phyloP scores from a whole-genome alignment of 2,113 vertebrate species.

The Eonycteris spelaea region DNA sequence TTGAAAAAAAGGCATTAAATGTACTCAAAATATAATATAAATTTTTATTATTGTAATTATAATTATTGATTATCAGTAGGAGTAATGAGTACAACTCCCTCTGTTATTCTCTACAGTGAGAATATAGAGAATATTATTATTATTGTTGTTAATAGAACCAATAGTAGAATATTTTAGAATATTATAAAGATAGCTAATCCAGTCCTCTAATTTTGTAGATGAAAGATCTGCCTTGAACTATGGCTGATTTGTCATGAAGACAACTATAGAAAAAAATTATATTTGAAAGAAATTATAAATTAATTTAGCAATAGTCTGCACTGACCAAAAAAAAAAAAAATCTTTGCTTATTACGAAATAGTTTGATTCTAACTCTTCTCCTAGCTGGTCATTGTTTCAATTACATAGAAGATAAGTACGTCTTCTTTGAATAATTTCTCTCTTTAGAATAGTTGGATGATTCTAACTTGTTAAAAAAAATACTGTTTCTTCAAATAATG shows the following conservation, averaged over 20 bases:
- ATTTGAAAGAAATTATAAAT: slow-evolving; percentile 34
- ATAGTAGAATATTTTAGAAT: background rate
- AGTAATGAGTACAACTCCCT: too few relatives aligned
- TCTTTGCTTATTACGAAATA: slow-evolving; percentile 23
- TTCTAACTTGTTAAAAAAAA: background rate
- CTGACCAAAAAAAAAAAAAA: background rate
- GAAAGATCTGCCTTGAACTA: background rate
- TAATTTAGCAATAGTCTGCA: background rate
- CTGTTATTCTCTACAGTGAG: too few relatives aligned
- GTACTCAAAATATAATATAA: background rate
- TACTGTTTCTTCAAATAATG: slow-evolving; percentile 11
- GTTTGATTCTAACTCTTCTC: background rate
- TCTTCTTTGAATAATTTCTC: background rate
- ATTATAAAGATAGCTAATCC: background rate
- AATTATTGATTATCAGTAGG: background rate
- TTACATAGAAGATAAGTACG: background rate
- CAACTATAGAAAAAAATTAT: background rate
- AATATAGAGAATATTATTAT: background rate
- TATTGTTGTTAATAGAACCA: background rate
- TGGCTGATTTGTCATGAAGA: slow-evolving; percentile 1
- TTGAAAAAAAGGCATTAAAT: background rate
- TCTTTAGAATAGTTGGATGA: slow-evolving; percentile 8
- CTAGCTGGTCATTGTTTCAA: background rate
- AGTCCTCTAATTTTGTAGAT: background rate
- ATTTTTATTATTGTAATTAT: background rate